Evolutionary conservation across 2,113 vertebrate genomes (phyloP).

Genomic region (Laticauda colubrina): DNA sequence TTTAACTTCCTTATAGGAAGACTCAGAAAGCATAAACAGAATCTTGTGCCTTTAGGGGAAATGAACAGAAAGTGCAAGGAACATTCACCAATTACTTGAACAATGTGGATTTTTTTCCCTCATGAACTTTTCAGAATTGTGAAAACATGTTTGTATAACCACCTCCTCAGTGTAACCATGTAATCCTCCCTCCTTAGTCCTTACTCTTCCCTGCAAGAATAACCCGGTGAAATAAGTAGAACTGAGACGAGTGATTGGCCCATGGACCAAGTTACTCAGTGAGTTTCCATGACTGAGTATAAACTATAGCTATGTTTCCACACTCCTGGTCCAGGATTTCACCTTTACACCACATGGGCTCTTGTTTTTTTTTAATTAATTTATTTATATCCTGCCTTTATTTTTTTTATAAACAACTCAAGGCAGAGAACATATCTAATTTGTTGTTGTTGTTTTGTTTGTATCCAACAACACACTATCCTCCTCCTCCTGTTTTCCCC

Average conservation of each 20-base stretch:
- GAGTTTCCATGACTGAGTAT: background rate
- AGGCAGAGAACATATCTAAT: background rate
- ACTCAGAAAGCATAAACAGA: background rate
- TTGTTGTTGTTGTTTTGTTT: background rate
- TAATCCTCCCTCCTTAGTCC: background rate
- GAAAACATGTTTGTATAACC: background rate
- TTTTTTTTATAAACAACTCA: background rate
- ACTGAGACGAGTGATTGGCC: background rate
- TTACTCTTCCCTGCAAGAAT: background rate
- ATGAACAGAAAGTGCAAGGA: background rate
- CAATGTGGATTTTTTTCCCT: background rate
- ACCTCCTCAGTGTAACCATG: background rate
- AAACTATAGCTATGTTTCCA: background rate
- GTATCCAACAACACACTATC: background rate
- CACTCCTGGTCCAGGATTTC: background rate
- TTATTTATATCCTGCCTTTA: background rate
- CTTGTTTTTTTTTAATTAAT: background rate
- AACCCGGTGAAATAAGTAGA: background rate
- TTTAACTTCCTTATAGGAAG: background rate
- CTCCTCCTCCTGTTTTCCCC: too few relatives aligned
- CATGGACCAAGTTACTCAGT: background rate
- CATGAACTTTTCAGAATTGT: background rate
- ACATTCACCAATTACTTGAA: background rate
- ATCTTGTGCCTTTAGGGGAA: background rate
- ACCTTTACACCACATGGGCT: background rate